Evolutionary conservation across 2,113 vertebrate genomes (phyloP).

Genomic region (Natator depressus): DNA sequence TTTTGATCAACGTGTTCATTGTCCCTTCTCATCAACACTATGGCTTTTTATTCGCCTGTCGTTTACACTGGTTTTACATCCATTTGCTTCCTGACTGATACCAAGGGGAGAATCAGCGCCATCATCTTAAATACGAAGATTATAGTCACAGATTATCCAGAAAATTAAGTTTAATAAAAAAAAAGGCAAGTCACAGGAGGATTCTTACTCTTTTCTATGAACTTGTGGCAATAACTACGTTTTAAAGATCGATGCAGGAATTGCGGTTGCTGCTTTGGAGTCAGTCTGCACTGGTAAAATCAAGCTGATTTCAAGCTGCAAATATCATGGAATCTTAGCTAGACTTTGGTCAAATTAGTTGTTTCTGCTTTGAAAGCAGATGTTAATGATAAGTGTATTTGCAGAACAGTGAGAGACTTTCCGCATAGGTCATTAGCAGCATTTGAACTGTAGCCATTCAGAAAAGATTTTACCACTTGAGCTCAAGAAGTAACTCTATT

Average conservation of each 20-base stretch:
- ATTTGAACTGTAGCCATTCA: not conserved
- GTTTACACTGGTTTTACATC: not conserved
- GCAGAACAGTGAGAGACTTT: not conserved
- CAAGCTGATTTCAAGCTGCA: not conserved
- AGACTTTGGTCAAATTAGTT: not conserved
- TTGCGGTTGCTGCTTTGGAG: not conserved
- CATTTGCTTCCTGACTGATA: not conserved
- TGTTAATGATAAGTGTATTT: not conserved
- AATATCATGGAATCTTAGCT: not conserved
- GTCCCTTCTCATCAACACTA: not conserved
- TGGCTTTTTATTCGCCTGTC: not conserved
- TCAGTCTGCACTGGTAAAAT: not conserved
- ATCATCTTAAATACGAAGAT: not conserved
- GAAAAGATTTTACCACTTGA: not conserved
- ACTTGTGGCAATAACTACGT: not conserved
- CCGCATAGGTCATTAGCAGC: not conserved
- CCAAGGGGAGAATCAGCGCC: not conserved
- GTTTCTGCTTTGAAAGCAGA: not conserved
- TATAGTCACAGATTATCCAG: not conserved
- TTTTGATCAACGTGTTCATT: not conserved
- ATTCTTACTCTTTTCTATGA: not conserved
- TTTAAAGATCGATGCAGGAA: not conserved
- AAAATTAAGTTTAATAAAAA: not conserved
- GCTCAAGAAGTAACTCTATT: not conserved
- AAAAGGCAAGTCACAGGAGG: not conserved